phyloP scores from a whole-genome alignment of 2,113 vertebrate genomes.

The Chitala chitala region DNA sequence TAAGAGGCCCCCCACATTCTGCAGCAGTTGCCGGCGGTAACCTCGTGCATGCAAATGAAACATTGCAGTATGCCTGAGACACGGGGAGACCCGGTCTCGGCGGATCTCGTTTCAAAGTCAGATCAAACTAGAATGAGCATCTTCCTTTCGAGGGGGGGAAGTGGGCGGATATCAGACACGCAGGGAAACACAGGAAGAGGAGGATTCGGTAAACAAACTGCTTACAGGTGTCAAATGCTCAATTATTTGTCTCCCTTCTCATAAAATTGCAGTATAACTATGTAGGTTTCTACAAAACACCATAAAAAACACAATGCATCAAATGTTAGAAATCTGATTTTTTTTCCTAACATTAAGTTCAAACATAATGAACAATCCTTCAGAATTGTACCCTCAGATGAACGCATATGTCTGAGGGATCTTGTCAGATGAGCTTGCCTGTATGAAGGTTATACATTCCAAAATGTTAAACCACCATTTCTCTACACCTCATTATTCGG shows the following conservation, averaged over 20 bases:
- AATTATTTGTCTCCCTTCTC: constrained; percentile 9
- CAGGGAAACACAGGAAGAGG: neutral
- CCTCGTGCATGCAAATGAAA: constrained; percentile 18
- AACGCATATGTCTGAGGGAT: no score
- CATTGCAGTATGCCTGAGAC: neutral
- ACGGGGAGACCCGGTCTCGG: neutral
- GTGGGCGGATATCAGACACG: neutral
- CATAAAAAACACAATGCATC: neutral
- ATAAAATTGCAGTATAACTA: neutral
- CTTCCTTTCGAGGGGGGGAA: neutral
- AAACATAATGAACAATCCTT: neutral
- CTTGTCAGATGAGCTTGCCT: no score
- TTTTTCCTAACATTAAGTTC: neutral
- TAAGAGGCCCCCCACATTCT: neutral
- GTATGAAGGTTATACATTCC: no score
- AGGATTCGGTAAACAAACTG: constrained; percentile 15
- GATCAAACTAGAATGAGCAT: constrained; percentile 16
- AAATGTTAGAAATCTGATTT: neutral
- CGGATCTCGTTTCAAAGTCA: constrained; percentile 15
- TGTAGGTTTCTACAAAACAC: neutral
- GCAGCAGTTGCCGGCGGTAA: neutral
- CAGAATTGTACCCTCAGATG: neutral
- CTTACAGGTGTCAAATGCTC: neutral
- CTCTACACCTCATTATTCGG: no score
- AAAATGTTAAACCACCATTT: no score